A percentile compares a stretch with the other conserved stretches of the same genome.
Conservation (phyloP, 2,113 vertebrate species). For the Zosterops borbonicus region DNA sequence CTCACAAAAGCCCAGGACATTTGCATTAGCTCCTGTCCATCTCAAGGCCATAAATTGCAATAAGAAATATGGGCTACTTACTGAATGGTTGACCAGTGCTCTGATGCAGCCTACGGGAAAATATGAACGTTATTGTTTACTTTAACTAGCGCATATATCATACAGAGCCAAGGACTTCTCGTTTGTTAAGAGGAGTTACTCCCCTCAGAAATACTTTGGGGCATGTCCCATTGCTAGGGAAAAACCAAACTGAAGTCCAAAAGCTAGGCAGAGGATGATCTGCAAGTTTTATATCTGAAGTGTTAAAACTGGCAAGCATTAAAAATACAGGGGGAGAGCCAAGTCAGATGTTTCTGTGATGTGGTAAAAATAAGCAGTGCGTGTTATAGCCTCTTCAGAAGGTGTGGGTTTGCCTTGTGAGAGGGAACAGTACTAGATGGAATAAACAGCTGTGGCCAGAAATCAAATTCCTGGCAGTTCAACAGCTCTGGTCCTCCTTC, state of each 20-base stretch:
- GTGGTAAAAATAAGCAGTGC: slow-evolving; percentile 56
- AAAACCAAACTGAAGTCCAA: neutral
- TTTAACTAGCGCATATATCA: slow-evolving; percentile 52
- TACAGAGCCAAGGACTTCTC: slow-evolving; percentile 12
- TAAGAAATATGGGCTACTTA: slow-evolving; percentile 36
- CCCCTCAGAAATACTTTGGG: slow-evolving; percentile 10
- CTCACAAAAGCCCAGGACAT: slow-evolving; percentile 22
- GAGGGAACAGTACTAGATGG: slow-evolving; percentile 27
- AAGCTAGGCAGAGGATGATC: neutral
- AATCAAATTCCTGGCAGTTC: slow-evolving; percentile 70
- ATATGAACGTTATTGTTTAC: slow-evolving; percentile 61
- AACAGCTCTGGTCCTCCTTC: slow-evolving; percentile 46
- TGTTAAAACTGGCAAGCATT: slow-evolving; percentile 66
- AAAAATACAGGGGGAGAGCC: neutral
- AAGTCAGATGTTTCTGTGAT: slow-evolving; percentile 20
- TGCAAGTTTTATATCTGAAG: slow-evolving; percentile 52
- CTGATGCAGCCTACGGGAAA: slow-evolving; percentile 31
- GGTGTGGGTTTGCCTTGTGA: slow-evolving; percentile 45
- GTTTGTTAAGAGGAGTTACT: neutral
- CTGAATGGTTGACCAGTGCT: slow-evolving; percentile 54
- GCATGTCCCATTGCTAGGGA: slow-evolving; percentile 40
- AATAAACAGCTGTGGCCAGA: slow-evolving; percentile 73
- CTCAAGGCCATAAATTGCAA: neutral
- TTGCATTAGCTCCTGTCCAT: slow-evolving; percentile 32
- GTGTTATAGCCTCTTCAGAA: slow-evolving; percentile 62